Evolutionary conservation across 1,140 invertebrate genomes (phyloP).

Genomic region (Caerostris darwini): DNA sequence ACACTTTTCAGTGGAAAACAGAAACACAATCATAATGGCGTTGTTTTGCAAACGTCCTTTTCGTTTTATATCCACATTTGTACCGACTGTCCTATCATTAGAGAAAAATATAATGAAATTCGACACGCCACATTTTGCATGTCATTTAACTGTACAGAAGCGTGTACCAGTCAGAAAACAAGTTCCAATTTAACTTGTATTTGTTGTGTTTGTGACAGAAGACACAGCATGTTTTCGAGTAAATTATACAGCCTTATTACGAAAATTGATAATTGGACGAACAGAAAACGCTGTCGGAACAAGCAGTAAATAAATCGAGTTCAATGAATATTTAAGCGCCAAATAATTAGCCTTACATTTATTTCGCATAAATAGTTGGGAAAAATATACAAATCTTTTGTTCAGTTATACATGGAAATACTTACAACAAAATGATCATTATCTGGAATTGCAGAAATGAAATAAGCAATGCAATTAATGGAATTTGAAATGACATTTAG

Average conservation of each 20-base stretch:
- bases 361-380: background rate
- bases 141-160: background rate
- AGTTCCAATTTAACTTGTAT: background rate
- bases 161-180: background rate
- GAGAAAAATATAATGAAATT: background rate
- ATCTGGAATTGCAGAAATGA: too few relatives aligned
- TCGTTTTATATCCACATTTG: too few relatives aligned
- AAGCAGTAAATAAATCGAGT: background rate
- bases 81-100: background rate
- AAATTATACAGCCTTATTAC: background rate
- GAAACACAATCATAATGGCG: too few relatives aligned
- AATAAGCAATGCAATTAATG: too few relatives aligned
- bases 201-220: background rate
- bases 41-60: too few relatives aligned
- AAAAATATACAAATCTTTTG: background rate
- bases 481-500: too few relatives aligned
- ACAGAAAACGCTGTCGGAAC: background rate
- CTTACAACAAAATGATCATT: too few relatives aligned
- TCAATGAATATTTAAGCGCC: background rate
- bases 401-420: background rate
- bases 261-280: background rate
- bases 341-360: background rate
- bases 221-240: background rate
- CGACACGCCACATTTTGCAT: background rate
- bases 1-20: too few relatives aligned